Base-by-base conservation (phyloP, 2,888 invertebrate genomes). In the Plagiodera versicolora region DNA sequence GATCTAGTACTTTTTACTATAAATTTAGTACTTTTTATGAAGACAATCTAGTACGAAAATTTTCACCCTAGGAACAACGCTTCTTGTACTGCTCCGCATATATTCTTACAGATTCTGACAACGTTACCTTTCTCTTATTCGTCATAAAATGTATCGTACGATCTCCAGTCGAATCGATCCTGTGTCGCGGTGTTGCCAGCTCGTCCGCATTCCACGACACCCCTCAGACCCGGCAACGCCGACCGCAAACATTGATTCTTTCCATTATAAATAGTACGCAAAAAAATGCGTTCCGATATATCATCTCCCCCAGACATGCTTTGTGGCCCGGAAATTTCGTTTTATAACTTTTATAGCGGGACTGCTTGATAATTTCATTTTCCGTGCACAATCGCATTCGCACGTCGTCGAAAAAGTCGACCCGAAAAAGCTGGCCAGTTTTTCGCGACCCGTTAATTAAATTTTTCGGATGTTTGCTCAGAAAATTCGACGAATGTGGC, bases 261-360 rank as follows among this genome's bases (percentile, higher is more conserved):
- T 78, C 78, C 79, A 79, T 79, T 79, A 80, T 79, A 79, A 79
- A 79, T 79, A 79, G 77, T 79, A 79, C 77, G 79, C 79, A 79
- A 79, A 80, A n/a, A 80, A 80, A 80, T 79, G 79, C 79, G 79
- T 79, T 79, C 78, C 79, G 78, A 80, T 80, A 80, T 78, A 79
- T 80, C 80, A 80, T 80, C 77, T 68, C 74, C 75, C 66, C 63
- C 64, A 77, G 77, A 78, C 77, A 75, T 77, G 79, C 77, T 79
- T 79, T 79, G 79, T 79, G 78, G 78, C 75, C 77, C 79, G 79
- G 79, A 79, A 79, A 79, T 79, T 79, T 78, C 79, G 78, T 79
- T 80, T 80, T 79, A 79, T 78, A 79, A 80, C 79, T 80, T 79
- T 78, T 78, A 78, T 77, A 78, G 77, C 76, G 74, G 75, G 74